Evolutionary conservation across 2,113 vertebrate species (phyloP).

Genomic region (Apeltes quadracus): DNA sequence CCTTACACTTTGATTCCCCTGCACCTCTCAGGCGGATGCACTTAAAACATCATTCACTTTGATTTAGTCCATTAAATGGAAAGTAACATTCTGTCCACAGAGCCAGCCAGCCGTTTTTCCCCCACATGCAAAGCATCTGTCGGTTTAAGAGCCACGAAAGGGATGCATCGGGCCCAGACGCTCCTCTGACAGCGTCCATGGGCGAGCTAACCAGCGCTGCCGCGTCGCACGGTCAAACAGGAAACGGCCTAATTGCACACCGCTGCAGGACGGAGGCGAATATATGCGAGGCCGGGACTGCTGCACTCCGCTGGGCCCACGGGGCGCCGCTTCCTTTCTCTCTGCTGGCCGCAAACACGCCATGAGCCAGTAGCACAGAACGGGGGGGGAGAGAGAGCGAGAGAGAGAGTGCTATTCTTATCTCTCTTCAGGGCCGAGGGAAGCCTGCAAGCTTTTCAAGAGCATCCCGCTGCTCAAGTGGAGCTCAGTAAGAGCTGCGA

Average conservation of each 20-base stretch:
- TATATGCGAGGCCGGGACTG: slow-evolving; percentile 52
- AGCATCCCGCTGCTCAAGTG: slow-evolving; percentile 50
- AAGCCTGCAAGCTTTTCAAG: slow-evolving; percentile 48
- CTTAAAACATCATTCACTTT: neutral
- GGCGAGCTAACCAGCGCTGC: slow-evolving; percentile 37
- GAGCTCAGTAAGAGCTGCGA: slow-evolving; percentile 3
- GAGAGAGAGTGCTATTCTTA: slow-evolving; percentile 54
- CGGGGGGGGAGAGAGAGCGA: neutral
- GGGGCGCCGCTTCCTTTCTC: slow-evolving; percentile 23
- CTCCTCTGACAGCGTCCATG: slow-evolving; percentile 42
- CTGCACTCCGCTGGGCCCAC: slow-evolving; percentile 43
- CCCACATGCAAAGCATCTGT: slow-evolving; percentile 11
- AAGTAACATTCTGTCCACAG: slow-evolving; percentile 4
- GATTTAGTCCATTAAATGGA: neutral
- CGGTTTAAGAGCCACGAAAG: slow-evolving; percentile 38
- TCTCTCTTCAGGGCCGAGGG: slow-evolving; percentile 26
- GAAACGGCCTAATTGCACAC: slow-evolving; percentile 74
- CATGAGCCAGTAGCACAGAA: slow-evolving; percentile 32
- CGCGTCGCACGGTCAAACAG: slow-evolving; percentile 66
- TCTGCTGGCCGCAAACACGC: slow-evolving; percentile 35
- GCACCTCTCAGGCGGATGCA: neutral
- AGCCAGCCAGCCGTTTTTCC: neutral
- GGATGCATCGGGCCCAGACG: slow-evolving; percentile 22
- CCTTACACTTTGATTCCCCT: neutral
- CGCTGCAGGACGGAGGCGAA: slow-evolving; percentile 64